These are phyloP conservation scores for Aporophyla lueneburgensis DNA, from an alignment of 2,888 invertebrate genomes.

Conservation along the genomic window DNA sequence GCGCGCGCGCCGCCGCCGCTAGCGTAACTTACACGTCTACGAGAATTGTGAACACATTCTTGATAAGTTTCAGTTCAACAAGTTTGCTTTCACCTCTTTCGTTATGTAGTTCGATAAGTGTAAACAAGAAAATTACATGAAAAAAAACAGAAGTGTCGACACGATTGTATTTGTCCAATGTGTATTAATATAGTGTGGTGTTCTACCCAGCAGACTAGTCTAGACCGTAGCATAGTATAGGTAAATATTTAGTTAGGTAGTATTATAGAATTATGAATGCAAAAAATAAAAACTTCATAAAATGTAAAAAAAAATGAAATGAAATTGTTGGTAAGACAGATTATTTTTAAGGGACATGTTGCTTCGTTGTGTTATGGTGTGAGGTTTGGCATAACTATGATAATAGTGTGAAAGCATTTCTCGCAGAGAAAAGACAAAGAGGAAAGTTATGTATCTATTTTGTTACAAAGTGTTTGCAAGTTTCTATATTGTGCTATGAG, in stretches of 20 bases:
- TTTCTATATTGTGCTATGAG: slow-evolving; percentile 91
- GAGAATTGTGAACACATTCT: slow-evolving; percentile 87
- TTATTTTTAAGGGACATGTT: slow-evolving; percentile 92
- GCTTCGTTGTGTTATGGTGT: slow-evolving; percentile 90
- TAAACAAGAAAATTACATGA: slow-evolving; percentile 88
- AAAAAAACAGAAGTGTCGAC: slow-evolving; percentile 87
- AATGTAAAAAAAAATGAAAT: slow-evolving; percentile 91
- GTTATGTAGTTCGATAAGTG: slow-evolving; percentile 90
- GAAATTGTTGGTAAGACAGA: slow-evolving; percentile 92
- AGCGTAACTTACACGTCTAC: slow-evolving; percentile 81
- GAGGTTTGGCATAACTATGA: slow-evolving; percentile 91
- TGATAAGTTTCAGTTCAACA: slow-evolving; percentile 89
- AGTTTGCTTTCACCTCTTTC: slow-evolving; percentile 90
- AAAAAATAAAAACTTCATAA: slow-evolving; percentile 90
- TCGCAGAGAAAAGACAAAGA: slow-evolving; percentile 88
- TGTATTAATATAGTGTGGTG: slow-evolving; percentile 90
- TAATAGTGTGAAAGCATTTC: slow-evolving; percentile 88
- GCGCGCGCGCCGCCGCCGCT: slow-evolving; percentile 73
- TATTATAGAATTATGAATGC: slow-evolving; percentile 90
- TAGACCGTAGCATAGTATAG: slow-evolving; percentile 91
- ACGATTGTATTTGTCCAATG: slow-evolving; percentile 90
- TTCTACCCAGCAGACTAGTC: slow-evolving; percentile 91
- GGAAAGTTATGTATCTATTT: slow-evolving; percentile 90
- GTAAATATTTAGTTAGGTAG: slow-evolving; percentile 90
- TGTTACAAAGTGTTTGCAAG: slow-evolving; percentile 91